Conservation (phyloP, 2,797 vertebrate genomes). For the Melopsittacus undulatus region DNA sequence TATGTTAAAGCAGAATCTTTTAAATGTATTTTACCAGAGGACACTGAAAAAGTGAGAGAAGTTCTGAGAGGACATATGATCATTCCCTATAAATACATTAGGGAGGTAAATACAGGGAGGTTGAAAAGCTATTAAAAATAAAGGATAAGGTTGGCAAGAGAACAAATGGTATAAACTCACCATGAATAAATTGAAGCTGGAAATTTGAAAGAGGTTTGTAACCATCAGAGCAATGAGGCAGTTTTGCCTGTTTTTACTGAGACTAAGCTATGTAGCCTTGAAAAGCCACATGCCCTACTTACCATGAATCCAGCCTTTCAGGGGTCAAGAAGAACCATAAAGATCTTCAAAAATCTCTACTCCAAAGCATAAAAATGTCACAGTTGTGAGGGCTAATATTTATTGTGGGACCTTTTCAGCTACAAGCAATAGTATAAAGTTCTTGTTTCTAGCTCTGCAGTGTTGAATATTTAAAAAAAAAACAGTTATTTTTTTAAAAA, state of each 20-base stretch:
- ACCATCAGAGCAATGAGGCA: slow-evolving; percentile 27
- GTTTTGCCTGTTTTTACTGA: slow-evolving; percentile 38
- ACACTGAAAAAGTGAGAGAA: slow-evolving; percentile 11
- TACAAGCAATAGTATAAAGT: neutral
- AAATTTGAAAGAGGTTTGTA: slow-evolving; percentile 35
- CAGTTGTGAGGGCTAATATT: neutral
- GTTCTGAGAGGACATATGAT: neutral
- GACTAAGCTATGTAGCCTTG: neutral
- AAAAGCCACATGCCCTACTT: slow-evolving; percentile 20
- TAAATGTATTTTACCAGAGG: neutral
- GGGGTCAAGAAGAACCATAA: neutral
- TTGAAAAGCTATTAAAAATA: slow-evolving; percentile 56
- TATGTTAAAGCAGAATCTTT: neutral
- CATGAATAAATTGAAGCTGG: slow-evolving; percentile 39
- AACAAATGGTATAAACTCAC: slow-evolving; percentile 41
- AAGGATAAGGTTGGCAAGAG: slow-evolving; percentile 40
- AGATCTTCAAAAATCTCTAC: neutral
- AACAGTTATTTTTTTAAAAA: neutral
- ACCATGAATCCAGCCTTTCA: neutral
- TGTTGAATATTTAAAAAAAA: neutral
- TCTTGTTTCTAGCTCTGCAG: neutral
- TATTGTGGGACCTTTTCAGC: neutral
- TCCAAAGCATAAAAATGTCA: slow-evolving; percentile 10
- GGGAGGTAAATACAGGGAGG: slow-evolving; percentile 4
- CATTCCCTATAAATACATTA: neutral